These are phyloP conservation scores for Sylvia borin DNA, from an alignment of 2,797 vertebrate genomes.

Conservation along the genomic window DNA sequence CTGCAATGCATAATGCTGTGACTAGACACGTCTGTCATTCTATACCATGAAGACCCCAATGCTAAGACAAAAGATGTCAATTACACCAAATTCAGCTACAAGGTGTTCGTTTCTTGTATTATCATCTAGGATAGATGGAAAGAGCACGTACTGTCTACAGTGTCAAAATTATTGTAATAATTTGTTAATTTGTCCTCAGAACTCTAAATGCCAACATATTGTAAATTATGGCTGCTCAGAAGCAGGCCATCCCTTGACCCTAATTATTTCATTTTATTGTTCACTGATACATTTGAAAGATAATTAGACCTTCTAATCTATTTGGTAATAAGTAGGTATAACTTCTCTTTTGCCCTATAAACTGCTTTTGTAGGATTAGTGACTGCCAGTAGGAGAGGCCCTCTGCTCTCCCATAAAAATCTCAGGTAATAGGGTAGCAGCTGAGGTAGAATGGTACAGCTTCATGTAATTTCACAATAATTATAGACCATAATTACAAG, in stretches of 20 bases:
- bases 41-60: neutral
- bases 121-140: neutral
- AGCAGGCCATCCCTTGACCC: neutral
- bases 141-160: neutral
- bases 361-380: conserved; percentile 49
- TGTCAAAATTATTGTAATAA: neutral
- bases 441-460: neutral
- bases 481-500: neutral
- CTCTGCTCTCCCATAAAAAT: conserved; percentile 6
- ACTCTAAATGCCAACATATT: neutral
- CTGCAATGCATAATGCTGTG: neutral
- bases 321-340: conserved; percentile 53
- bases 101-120: neutral
- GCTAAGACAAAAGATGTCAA: neutral
- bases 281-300: conserved; percentile 19
- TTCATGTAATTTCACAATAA: neutral
- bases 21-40: neutral
- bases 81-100: neutral
- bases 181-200: neutral
- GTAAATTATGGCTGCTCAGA: conserved; percentile 11
- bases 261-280: conserved; percentile 63
- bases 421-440: neutral
- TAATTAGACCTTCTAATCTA: conserved; percentile 51
- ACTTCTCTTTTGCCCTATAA: conserved; percentile 33
- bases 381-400: neutral